Evolutionary conservation across 2,888 invertebrate species (phyloP), one percentile per base, ranked within the genome.

Genomic region (Cheilosia impressa): DNA sequence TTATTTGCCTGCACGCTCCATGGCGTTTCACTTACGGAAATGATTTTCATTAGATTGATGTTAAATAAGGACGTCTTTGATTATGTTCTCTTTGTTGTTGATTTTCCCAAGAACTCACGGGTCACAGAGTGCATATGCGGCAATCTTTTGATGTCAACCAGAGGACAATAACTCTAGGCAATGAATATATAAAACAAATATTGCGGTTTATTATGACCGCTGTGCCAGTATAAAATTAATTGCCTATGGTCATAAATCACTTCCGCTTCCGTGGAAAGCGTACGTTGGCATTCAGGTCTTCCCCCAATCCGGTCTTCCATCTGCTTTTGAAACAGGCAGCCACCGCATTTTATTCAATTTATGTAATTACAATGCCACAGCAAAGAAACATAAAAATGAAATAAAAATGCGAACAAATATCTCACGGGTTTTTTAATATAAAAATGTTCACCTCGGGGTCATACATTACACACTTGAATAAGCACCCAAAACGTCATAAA

Each of bases 291-390:
- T 57, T 34, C 34, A 6, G 19, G 19, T 5, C 19, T 38, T 17
- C 57, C 55, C 57, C 22, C 15, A 38, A 50, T 38, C 6, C 47
- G n/a, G 2, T 47, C n/a, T 13, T 13, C 45, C 43, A 53, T 66
- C 22, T 45, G 68, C 24, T 60, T 10, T 17, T 53, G 45, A 68
- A 62, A 77, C 45, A 53, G 60, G 43, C 58, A 68, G 27, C 27
- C 7, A 43, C 66, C 53, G 43, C 58, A 45, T 38, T 55, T 38
- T 57, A 50, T 62, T 69, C 63, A 71, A 63, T 71, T 71, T 77
- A n/a, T n/a, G n/a, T n/a, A 69, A 77, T 77, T 69, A 55, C 68
- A 55, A 27, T 17, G 38, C 62, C 24, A 10, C 19, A n/a, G 15
- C 7, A 2, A 41, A 72, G 4, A 15, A 31, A 17, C 13, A 22